Percentiles rank a stretch among this genome's conserved stretches.
phyloP scores from a whole-genome alignment of 23 tunicate species.

The Corella eumyota region DNA sequence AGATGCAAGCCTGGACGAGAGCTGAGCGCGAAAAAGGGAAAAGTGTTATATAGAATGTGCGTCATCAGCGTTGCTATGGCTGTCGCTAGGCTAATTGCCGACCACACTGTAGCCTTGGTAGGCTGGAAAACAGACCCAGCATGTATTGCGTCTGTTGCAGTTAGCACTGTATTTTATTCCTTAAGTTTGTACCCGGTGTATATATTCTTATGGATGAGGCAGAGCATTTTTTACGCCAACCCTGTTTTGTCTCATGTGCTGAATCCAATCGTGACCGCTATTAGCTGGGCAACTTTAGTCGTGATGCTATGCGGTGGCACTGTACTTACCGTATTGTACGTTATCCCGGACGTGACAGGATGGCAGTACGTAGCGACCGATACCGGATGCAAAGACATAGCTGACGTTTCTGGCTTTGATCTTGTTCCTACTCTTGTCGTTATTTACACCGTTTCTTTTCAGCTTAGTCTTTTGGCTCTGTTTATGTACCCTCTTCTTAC shows the following conservation, averaged over 20 bases:
- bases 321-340: slow-evolving; percentile 49
- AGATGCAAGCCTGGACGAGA: slow-evolving; percentile 72
- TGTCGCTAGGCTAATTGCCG: slow-evolving; percentile 39
- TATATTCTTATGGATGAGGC: slow-evolving; percentile 86
- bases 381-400: slow-evolving; percentile 57
- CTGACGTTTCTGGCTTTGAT: slow-evolving; percentile 29
- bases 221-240: slow-evolving; percentile 83
- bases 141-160: slow-evolving; percentile 42
- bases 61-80: slow-evolving; percentile 56
- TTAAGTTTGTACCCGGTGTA: slow-evolving; percentile 68
- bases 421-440: slow-evolving; percentile 43
- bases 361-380: slow-evolving; percentile 54
- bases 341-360: slow-evolving; percentile 64
- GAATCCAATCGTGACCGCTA: slow-evolving; percentile 53
- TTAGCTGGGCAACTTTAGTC: slow-evolving; percentile 60
- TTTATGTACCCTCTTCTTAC: slow-evolving; percentile 78
- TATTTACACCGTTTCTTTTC: slow-evolving; percentile 52
- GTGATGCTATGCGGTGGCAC: slow-evolving; percentile 57
- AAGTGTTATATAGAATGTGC: slow-evolving; percentile 42
- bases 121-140: slow-evolving; percentile 35
- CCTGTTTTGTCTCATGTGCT: slow-evolving; percentile 79
- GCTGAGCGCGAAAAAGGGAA: slow-evolving; percentile 64
- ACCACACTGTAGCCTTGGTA: slow-evolving; percentile 57
- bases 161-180: slow-evolving; percentile 79
- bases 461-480: slow-evolving; percentile 44